Base-by-base conservation (phyloP, 92 coral and sea anemone species). In the Porites divaricata region DNA sequence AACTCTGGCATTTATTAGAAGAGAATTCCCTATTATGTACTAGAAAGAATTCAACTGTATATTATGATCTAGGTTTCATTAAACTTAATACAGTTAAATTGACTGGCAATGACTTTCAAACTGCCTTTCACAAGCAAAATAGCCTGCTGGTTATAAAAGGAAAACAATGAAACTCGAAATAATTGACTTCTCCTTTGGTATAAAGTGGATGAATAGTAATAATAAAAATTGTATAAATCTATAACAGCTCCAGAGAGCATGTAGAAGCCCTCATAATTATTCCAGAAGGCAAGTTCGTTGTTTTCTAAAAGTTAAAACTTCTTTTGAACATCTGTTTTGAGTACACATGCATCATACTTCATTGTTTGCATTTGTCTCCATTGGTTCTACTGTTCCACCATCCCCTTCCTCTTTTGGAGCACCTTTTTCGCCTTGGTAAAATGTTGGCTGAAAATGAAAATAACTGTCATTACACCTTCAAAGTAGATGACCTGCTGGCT, bases 391-490 rank as follows among this genome's bases (percentile, higher is more conserved):
- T 8, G 76, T 26, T 10, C 28, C 66, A 68, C 64, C 67, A 12
- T 56, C 77, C 12, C 6, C 75, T 48, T 23, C 76, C 64, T 52
- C 75, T 19, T 16, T n/a, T 41, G 61, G 58, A 63, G 81, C 58
- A 20, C 28, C 65, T 22, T 56, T 76, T 13, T 28, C 58, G 16
- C 85, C 85, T 86, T 95, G 93, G 65, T 95, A 95, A 81, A 95
- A 95, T 79, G 98, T 95, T 70, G 98, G 98, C 98, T 95, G 86
- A 69, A 90, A 90, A 64, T 53, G 41, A 75, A 85, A 51, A 69
- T 68, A 13, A 7, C 13, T 22, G 54, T 13, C 71, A 28, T 3
- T 45, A 6, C 49, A 9, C 58, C 76, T 16, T 24, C 49, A 9
- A 72, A 9, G 20, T 7, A 72, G 11, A 48, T 54, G 59, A 54